phyloP scores from a whole-genome alignment of 2,888 invertebrate species.

The Xestia c-nigrum region DNA sequence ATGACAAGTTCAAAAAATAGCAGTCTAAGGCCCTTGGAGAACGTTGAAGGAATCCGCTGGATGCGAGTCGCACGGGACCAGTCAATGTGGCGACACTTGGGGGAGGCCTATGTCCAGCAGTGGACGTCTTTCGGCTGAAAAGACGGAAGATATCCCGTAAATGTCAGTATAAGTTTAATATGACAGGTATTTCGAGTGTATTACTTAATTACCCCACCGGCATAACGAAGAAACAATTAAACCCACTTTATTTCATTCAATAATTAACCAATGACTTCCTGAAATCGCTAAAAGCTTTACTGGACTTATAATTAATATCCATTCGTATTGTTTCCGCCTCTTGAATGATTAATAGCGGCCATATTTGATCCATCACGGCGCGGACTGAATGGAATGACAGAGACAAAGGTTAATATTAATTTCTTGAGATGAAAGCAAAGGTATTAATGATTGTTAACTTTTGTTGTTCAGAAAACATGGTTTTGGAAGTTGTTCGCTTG shows the following conservation, averaged over 20 bases:
- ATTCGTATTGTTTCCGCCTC: constrained; percentile 15
- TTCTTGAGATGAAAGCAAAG: not conserved
- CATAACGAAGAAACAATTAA: not conserved
- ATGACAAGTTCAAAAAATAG: no score
- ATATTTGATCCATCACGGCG: constrained; percentile 5
- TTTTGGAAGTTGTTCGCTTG: not conserved
- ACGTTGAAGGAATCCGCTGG: no score
- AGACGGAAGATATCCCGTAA: no score
- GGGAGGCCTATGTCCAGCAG: no score
- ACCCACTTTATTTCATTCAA: not conserved
- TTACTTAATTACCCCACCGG: no score
- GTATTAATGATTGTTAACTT: not conserved
- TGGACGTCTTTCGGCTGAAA: no score
- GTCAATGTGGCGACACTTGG: no score
- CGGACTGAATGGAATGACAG: not conserved
- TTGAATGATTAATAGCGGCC: constrained; percentile 20
- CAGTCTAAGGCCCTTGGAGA: no score
- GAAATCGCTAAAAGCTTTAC: constrained; percentile 14
- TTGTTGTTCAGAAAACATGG: not conserved
- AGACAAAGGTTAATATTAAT: not conserved
- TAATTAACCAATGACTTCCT: not conserved
- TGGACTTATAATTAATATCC: constrained; percentile 23
- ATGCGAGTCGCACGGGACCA: no score
- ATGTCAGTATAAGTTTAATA: no score
- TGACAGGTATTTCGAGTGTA: no score